Conservation (phyloP, 2,113 vertebrate genomes). For the Hydrochoerus hydrochaeris region DNA sequence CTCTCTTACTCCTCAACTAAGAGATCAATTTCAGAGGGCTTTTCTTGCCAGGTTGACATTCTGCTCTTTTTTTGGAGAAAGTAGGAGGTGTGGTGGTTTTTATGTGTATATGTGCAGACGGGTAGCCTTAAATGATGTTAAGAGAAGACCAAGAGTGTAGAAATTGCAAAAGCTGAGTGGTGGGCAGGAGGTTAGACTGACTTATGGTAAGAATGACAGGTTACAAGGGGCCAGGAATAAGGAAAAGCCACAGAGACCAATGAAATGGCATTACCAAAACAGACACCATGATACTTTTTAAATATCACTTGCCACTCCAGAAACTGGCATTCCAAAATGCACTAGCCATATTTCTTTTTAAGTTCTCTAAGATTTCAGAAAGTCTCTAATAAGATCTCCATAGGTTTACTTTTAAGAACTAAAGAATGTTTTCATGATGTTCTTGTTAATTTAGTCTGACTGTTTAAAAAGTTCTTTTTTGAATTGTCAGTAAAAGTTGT, state of each 20-base stretch:
- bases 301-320: background rate
- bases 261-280: background rate
- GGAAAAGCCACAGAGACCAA: background rate
- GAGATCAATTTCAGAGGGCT: background rate
- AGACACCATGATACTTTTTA: background rate
- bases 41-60: background rate
- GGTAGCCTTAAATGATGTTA: background rate
- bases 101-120: background rate
- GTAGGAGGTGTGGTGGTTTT: background rate
- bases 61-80: background rate
- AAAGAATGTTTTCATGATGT: background rate
- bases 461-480: constrained; percentile 10
- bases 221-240: background rate
- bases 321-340: background rate
- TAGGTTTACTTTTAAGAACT: constrained; percentile 15
- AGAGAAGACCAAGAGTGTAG: background rate
- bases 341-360: background rate
- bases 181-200: background rate
- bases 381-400: background rate
- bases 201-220: background rate
- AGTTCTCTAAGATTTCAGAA: constrained; percentile 2
- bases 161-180: background rate
- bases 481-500: background rate
- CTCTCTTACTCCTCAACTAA: background rate
- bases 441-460: constrained; percentile 1